Evolutionary conservation across 2,888 invertebrate genomes (phyloP).

Genomic region (Drosophila paramelanica): DNA sequence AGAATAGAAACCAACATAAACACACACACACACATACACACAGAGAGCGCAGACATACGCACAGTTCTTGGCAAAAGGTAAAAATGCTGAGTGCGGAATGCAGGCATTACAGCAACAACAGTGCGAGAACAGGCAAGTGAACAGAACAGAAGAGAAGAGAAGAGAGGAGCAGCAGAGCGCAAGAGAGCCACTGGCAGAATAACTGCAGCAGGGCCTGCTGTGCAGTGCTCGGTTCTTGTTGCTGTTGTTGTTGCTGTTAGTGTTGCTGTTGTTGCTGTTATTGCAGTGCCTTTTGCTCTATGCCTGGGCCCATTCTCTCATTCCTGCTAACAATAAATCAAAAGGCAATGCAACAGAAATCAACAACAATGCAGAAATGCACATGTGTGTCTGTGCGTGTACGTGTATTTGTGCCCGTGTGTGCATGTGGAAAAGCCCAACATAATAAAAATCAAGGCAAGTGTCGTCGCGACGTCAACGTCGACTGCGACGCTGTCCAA

Average conservation of each 20-base stretch:
- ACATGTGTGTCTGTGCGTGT: conserved; percentile 1
- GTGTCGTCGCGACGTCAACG: conserved; percentile 59
- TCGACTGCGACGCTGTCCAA: conserved; percentile 29
- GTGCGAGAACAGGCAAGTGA: conserved; percentile 3
- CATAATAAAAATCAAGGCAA: conserved; percentile 80
- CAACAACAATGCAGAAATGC: conserved; percentile 51
- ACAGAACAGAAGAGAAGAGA: conserved; percentile 4
- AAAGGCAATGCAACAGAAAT: conserved; percentile 58
- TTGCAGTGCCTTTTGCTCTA: conserved; percentile 34
- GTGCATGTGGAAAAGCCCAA: conserved; percentile 51
- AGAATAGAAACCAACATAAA: conserved; percentile 70
- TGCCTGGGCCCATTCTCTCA: conserved; percentile 41
- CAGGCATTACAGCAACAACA: conserved; percentile 30
- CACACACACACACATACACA: conserved; percentile 9
- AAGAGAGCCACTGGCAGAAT: conserved; percentile 17
- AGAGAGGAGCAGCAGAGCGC: background rate
- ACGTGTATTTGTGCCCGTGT: conserved; percentile 3
- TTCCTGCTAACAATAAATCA: conserved; percentile 77
- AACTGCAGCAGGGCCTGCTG: conserved; percentile 28
- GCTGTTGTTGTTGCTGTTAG: conserved; percentile 8
- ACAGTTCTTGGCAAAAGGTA: conserved; percentile 62
- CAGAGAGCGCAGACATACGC: conserved; percentile 33
- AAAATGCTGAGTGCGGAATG: conserved; percentile 49
- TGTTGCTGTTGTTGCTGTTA: conserved; percentile 27
- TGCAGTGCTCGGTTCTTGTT: conserved; percentile 20